Conservation (phyloP, 2,888 invertebrate genomes). For the Leptogaster cylindrica region DNA sequence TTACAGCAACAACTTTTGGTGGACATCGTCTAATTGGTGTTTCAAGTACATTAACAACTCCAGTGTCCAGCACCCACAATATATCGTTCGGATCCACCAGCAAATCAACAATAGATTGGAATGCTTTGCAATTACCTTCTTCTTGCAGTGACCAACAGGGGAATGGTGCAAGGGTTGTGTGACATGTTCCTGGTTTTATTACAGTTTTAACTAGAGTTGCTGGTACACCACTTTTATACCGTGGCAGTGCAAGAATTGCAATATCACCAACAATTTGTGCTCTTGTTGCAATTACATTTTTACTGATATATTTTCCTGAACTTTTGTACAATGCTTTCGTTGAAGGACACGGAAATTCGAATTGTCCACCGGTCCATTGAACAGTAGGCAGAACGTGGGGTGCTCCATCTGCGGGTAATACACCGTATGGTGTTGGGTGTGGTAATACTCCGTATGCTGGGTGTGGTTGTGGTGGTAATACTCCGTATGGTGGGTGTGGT, state of each 20-base stretch:
- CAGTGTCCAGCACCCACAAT: constrained; percentile 76
- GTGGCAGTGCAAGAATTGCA: constrained; percentile 66
- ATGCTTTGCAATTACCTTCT: constrained; percentile 68
- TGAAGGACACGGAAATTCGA: constrained; percentile 64
- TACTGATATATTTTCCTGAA: constrained; percentile 66
- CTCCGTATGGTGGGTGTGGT: no score
- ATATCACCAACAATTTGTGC: constrained; percentile 66
- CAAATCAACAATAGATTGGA: constrained; percentile 76
- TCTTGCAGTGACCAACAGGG: constrained; percentile 71
- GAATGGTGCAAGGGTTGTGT: constrained; percentile 66
- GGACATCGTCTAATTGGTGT: constrained; percentile 70
- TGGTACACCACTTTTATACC: constrained; percentile 69
- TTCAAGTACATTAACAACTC: constrained; percentile 72
- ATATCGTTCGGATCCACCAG: constrained; percentile 68
- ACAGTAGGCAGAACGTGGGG: constrained; percentile 50
- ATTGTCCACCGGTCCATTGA: constrained; percentile 63
- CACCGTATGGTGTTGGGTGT: constrained; percentile 54
- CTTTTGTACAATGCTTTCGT: constrained; percentile 66
- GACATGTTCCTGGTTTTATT: constrained; percentile 62
- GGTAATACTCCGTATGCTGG: no score
- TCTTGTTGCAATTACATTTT: constrained; percentile 68
- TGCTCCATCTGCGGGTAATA: constrained; percentile 53
- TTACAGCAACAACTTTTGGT: constrained; percentile 73
- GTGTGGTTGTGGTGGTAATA: no score
- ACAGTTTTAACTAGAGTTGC: constrained; percentile 69